phyloP scores from a whole-genome alignment of 2,113 vertebrate genomes.

The Taxidea taxus region DNA sequence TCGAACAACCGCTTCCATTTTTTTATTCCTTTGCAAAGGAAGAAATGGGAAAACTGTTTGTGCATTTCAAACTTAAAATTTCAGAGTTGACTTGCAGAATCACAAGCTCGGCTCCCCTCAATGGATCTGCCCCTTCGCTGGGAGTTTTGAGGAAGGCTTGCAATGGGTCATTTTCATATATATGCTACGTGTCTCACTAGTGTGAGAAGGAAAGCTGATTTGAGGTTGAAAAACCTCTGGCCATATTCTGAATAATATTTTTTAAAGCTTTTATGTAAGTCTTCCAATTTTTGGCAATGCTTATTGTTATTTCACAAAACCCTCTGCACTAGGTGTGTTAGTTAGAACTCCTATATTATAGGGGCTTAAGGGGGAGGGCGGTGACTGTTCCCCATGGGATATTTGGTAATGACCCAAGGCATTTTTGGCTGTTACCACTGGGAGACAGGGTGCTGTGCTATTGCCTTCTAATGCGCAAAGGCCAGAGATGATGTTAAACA shows the following conservation, averaged over 20 bases:
- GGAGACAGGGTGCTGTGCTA: background rate
- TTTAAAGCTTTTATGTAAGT: background rate
- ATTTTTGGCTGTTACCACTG: background rate
- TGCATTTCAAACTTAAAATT: constrained; percentile 5
- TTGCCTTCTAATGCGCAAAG: background rate
- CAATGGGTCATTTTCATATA: background rate
- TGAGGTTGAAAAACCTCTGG: background rate
- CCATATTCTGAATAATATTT: background rate
- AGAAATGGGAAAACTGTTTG: background rate
- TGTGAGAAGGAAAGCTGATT: background rate
- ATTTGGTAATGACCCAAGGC: background rate
- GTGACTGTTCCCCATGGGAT: background rate
- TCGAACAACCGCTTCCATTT: background rate
- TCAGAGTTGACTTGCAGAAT: background rate
- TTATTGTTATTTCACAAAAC: background rate
- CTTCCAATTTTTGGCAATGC: background rate
- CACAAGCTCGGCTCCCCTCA: background rate
- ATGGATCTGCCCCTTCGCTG: background rate
- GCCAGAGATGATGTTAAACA: background rate
- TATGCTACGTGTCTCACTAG: background rate
- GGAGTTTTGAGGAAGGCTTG: background rate
- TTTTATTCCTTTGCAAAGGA: constrained; percentile 1
- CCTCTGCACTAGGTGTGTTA: background rate
- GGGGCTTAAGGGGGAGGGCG: rapidly evolving
- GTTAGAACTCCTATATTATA: background rate